These are phyloP conservation scores for Brachyptera putata DNA, from an alignment of 2,888 invertebrate genomes.

Conservation along the genomic window DNA sequence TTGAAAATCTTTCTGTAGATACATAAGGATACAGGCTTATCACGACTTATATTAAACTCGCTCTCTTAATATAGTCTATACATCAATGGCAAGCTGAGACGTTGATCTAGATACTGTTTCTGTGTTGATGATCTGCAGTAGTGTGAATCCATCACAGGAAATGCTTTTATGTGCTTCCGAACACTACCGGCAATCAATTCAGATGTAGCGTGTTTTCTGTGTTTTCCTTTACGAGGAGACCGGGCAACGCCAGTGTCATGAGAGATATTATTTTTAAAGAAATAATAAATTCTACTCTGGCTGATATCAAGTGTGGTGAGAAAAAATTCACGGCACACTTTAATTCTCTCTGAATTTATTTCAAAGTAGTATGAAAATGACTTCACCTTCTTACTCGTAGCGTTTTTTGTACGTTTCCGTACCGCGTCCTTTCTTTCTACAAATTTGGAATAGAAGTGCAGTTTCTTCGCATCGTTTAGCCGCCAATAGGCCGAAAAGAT, in stretches of 20 bases:
- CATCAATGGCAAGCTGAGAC: conserved; percentile 34
- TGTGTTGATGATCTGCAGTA: conserved; percentile 31
- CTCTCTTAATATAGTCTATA: conserved; percentile 30
- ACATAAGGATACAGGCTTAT: conserved; percentile 30
- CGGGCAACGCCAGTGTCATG: neutral
- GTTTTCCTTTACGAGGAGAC: conserved; percentile 8
- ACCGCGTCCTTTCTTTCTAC: neutral
- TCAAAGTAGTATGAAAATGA: conserved; percentile 1
- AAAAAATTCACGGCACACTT: neutral
- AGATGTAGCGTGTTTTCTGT: too few relatives aligned
- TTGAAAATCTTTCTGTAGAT: conserved; percentile 33
- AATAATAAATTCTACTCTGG: neutral
- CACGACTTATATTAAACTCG: conserved; percentile 27
- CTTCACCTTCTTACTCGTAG: neutral
- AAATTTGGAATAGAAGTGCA: conserved; percentile 3
- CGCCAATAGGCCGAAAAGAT: too few relatives aligned
- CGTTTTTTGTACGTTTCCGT: neutral
- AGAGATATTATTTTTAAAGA: neutral
- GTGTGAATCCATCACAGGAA: conserved; percentile 34
- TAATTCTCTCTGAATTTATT: neutral
- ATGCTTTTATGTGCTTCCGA: conserved; percentile 33
- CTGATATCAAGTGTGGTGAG: neutral
- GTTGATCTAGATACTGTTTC: conserved; percentile 33
- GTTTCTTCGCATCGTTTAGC: conserved; percentile 4
- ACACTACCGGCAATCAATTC: conserved; percentile 10